Base-by-base conservation (phyloP, 2,888 invertebrate species). In the Leptopilina drosophilae region DNA sequence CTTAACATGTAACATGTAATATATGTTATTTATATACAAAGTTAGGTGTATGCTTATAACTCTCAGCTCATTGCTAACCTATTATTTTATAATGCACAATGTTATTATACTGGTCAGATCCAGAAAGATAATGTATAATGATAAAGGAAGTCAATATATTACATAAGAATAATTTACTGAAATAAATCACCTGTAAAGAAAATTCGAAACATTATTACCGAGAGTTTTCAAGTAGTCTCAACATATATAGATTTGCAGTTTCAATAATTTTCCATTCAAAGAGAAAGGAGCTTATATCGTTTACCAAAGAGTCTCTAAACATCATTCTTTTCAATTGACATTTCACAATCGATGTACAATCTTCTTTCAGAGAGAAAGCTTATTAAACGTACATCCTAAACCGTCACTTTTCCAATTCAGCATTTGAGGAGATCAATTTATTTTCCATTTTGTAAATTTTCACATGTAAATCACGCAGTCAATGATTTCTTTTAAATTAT, bases 81-180 rank as follows among this genome's bases (percentile, higher is more conserved):
- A 62, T 62, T 62, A 62, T 62, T 62, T 62, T 62, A 62, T 20
- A 20, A 15, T 62, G 3, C 12, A 49, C 62, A 20, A 62, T 20
- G 62, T 62, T 62, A 62, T 62, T 15, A 15, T 62, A 20, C 59
- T n/a, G 59, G 15, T 15, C 59, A 59, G 59, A 59, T 59, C 15
- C 59, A 59, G 59, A n/a, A 59, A 59, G 59, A 59, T 59, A 59
- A 59, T 59, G 15, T 59, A n/a, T 62, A 62, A 62, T 62, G 62
- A 62, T 62, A 62, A 62, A 62, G 15, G 62, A 62, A 62, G 20
- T 20, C 8, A 20, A 42, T 49, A 49, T 62, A 62, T 62, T 62
- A 9, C 62, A 8, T 62, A 62, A 62, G 20, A 62, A 62, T 62
- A 62, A 62, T 62, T 62, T 15, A 15, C 62, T 62, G 20, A 62